These are phyloP conservation scores for Hemicentrotus pulcherrimus DNA, from an alignment of 35 echinoderm and acorn worm genomes.

Conservation along the genomic window DNA sequence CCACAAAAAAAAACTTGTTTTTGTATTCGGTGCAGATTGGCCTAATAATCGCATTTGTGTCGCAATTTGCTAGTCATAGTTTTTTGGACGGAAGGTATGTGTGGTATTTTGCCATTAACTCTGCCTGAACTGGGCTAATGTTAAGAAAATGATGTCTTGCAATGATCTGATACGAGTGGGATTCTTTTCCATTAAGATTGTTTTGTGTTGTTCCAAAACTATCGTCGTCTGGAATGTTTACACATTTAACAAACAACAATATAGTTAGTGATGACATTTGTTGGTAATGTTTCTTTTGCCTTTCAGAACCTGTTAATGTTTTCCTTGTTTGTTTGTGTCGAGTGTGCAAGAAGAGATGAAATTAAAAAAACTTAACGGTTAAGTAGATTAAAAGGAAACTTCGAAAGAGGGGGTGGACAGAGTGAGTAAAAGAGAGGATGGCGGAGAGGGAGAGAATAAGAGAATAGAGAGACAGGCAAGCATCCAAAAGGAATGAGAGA, in stretches of 20 bases:
- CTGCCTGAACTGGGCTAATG: not conserved
- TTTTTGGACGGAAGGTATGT: not conserved
- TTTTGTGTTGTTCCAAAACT: not conserved
- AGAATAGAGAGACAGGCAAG: too few relatives aligned
- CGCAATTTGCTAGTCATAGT: not conserved
- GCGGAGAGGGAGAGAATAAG: too few relatives aligned
- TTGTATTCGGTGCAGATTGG: not conserved
- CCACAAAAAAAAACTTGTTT: not conserved
- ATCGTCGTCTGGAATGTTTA: not conserved
- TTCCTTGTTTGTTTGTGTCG: not conserved
- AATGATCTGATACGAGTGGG: not conserved
- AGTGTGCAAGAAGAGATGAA: not conserved
- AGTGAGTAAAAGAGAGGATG: too few relatives aligned
- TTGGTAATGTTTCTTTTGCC: not conserved
- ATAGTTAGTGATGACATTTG: not conserved
- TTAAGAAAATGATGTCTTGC: not conserved
- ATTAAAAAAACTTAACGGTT: not conserved
- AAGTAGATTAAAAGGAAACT: not conserved
- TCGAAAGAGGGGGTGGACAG: too few relatives aligned
- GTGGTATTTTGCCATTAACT: not conserved
- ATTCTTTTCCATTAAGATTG: not conserved
- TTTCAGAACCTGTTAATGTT: not conserved
- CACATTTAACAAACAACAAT: not conserved
- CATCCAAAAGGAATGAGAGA: too few relatives aligned
- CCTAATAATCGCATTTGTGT: not conserved